Evolutionary conservation across 2,888 invertebrate genomes (phyloP), one percentile per base, ranked within the genome.

Genomic region (Erebia aethiops): DNA sequence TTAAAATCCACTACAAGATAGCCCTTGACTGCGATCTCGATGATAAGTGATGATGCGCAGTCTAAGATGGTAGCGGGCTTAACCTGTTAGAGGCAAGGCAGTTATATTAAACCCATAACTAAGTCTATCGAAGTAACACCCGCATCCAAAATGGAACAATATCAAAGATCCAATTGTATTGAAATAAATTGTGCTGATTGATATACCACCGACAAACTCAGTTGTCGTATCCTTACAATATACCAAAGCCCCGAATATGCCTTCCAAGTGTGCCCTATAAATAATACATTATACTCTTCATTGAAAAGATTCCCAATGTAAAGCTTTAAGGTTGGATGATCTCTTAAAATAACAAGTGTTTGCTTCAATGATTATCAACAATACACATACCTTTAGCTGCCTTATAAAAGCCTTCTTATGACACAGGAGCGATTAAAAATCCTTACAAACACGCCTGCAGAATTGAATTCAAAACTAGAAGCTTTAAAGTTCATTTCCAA

Each of bases 311-410:
- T 81, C 84, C 87, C 86, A 89, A 89, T 88, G 87, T 81, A 82
- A 87, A 87, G 85, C 92, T 87, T 90, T 90, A 90, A 89, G 90
- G 92, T 85, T 91, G 91, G 93, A 92, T 93, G 93, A 93, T 93
- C 93, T 91, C 92, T 92, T 92, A 92, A 93, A 93, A 93, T 93
- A 93, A 93, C 93, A 93, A 93, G 93, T 93, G 93, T 93, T 93
- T 93, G 93, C 93, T 93, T 92, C 91, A 92, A 87, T 92, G 93
- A 93, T 93, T 93, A 93, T 87, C 89, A 85, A 93, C 93, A 93
- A 93, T 91, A 84, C 87, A 80, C 82, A 86, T 86, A 91, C 91
- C 90, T 92, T 92, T 92, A 88, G 91, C 91, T 86, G 92, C 91
- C 91, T 82, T 84, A 89, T 90, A 86, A 90, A 91, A 90, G 88